phyloP scores from a whole-genome alignment of 2,113 vertebrate species.

The Ctenodactylus gundi region DNA sequence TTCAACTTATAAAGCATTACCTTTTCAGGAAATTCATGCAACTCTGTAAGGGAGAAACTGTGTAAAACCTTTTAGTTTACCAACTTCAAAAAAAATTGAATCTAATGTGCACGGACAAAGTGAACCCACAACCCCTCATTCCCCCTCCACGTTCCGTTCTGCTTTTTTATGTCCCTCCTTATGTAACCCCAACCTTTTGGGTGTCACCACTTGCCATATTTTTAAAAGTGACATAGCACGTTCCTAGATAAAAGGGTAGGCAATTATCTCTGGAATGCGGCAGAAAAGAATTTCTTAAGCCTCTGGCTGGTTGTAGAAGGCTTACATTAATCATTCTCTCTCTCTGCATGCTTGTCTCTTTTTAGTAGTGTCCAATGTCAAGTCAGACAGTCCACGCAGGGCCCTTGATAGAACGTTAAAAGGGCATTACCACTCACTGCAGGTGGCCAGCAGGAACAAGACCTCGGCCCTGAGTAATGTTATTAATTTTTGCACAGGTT shows the following conservation, averaged over 20 bases:
- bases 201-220: neutral
- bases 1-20: neutral
- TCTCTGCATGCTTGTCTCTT: slow-evolving; percentile 51
- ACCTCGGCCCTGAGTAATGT: slow-evolving; percentile 17
- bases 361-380: slow-evolving; percentile 55
- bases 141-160: neutral
- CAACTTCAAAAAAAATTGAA: neutral
- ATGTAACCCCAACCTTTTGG: neutral
- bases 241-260: slow-evolving; percentile 43
- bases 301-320: neutral
- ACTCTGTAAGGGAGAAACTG: neutral
- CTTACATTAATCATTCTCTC: slow-evolving; percentile 47
- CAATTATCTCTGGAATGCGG: slow-evolving; percentile 66
- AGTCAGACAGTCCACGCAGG: slow-evolving; percentile 50
- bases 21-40: neutral
- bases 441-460: slow-evolving; percentile 56
- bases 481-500: slow-evolving; percentile 65
- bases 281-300: slow-evolving; percentile 49
- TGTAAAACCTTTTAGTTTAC: neutral
- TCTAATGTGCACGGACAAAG: neutral
- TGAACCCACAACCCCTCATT: neutral
- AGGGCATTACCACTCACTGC: slow-evolving; percentile 51
- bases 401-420: slow-evolving; percentile 43
- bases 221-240: neutral
- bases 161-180: neutral